Conservation (phyloP, 2,888 invertebrate species). For the Machimus atricapillus region DNA sequence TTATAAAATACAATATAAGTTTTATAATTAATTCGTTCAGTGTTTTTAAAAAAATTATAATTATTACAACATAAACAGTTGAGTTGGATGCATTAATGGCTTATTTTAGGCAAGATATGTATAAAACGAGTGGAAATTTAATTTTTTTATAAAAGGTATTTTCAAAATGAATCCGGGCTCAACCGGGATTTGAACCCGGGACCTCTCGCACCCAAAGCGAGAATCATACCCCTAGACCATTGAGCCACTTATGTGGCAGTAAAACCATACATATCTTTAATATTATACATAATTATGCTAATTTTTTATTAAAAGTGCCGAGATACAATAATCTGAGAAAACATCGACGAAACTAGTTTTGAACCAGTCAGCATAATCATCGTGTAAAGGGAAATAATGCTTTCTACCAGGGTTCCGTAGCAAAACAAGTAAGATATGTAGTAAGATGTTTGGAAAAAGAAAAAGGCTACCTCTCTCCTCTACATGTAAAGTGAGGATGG, state of each 20-base stretch:
- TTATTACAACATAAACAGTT: too few species aligned
- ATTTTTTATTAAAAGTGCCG: neutral
- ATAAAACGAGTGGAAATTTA: neutral
- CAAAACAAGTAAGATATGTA: too few species aligned
- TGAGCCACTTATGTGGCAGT: constrained; percentile 61
- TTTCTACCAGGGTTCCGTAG: too few species aligned
- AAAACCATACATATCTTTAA: neutral
- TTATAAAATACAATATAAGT: too few species aligned
- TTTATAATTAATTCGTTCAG: too few species aligned
- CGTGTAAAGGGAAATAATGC: neutral
- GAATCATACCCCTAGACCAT: constrained; percentile 75
- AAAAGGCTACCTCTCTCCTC: too few species aligned
- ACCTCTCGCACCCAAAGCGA: constrained; percentile 74
- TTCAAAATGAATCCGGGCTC: constrained; percentile 62
- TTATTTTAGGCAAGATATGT: neutral
- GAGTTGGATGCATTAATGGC: too few species aligned
- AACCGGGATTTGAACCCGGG: constrained; percentile 74
- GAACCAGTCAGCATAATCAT: neutral
- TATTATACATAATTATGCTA: neutral
- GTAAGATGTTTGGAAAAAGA: too few species aligned
- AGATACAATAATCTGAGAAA: neutral
- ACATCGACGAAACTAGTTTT: neutral
- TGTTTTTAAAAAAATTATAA: too few species aligned
- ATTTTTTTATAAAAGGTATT: neutral
- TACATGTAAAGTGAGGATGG: too few species aligned